Conservation (phyloP, 1,140 invertebrate species). For the Oedothorax gibbosus region DNA sequence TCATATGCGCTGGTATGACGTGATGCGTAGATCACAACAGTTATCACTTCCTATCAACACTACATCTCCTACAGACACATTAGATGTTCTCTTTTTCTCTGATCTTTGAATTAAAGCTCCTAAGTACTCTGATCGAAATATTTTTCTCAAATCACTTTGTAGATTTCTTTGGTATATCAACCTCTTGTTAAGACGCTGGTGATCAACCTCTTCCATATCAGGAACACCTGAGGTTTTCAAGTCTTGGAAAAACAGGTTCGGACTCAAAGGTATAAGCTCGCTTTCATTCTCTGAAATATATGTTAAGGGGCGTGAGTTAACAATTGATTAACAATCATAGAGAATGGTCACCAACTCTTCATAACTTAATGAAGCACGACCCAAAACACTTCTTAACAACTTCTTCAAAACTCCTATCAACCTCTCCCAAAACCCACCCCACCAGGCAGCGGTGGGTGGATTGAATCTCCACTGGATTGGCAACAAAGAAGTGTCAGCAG, state of each 20-base stretch:
- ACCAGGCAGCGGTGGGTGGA: constrained; percentile 4
- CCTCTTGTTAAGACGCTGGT: constrained; percentile 1
- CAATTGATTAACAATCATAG: constrained; percentile 1
- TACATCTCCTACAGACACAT: background rate
- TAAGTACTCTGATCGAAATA: constrained; percentile 33
- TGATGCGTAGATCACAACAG: too few species aligned
- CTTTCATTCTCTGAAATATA: constrained; percentile 29
- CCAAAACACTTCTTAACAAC: constrained; percentile 16
- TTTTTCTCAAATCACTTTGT: constrained; percentile 12
- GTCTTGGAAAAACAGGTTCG: constrained; percentile 10
- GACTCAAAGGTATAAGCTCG: background rate
- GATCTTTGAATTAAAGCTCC: constrained; percentile 23
- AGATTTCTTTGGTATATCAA: constrained; percentile 2
- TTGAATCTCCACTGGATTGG: constrained; percentile 56
- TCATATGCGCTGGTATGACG: too few species aligned
- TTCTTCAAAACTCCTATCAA: constrained; percentile 20
- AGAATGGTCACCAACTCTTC: constrained; percentile 28
- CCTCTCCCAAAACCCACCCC: constrained; percentile 38
- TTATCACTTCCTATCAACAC: background rate
- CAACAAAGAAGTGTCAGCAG: background rate
- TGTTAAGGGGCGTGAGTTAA: constrained; percentile 64
- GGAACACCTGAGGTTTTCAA: background rate
- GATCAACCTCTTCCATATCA: background rate
- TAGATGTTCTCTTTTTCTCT: background rate
- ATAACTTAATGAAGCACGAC: constrained; percentile 5